These are phyloP conservation scores for Mesocentrotus franciscanus DNA, from an alignment of 53 echinoderm and acorn worm species.

Conservation along the genomic window DNA sequence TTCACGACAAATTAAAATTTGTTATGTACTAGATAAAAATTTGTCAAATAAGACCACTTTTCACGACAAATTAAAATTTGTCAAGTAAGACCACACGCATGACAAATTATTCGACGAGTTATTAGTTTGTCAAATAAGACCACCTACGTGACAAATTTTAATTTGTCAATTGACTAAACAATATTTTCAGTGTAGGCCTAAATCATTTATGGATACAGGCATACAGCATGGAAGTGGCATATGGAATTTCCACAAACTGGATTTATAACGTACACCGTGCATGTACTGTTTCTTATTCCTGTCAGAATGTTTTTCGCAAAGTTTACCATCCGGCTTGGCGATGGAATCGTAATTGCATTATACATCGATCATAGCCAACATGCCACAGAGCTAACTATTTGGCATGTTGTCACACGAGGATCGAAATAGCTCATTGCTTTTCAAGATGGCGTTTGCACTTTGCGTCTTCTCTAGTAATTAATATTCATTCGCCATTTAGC, in stretches of 20 bases:
- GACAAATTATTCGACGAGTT: no score
- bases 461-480: slow-evolving; percentile 26
- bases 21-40: no score
- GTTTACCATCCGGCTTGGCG: neutral
- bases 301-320: neutral
- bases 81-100: no score
- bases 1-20: no score
- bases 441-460: slow-evolving; percentile 45
- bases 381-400: neutral
- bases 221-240: neutral
- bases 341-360: slow-evolving; percentile 33
- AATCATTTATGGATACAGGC: neutral
- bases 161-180: no score
- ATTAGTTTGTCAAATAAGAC: no score
- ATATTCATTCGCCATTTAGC: slow-evolving; percentile 18
- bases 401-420: slow-evolving; percentile 6
- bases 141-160: no score
- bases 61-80: no score
- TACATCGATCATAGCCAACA: slow-evolving; percentile 27
- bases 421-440: neutral
- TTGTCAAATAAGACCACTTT: no score
- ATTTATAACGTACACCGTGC: neutral
- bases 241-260: neutral
- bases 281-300: neutral
- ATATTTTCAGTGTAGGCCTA: neutral